Percentiles rank a stretch among this genome's conserved stretches.
phyloP scores from a whole-genome alignment of 2,113 vertebrate species.

The Archocentrus centrarchus region DNA sequence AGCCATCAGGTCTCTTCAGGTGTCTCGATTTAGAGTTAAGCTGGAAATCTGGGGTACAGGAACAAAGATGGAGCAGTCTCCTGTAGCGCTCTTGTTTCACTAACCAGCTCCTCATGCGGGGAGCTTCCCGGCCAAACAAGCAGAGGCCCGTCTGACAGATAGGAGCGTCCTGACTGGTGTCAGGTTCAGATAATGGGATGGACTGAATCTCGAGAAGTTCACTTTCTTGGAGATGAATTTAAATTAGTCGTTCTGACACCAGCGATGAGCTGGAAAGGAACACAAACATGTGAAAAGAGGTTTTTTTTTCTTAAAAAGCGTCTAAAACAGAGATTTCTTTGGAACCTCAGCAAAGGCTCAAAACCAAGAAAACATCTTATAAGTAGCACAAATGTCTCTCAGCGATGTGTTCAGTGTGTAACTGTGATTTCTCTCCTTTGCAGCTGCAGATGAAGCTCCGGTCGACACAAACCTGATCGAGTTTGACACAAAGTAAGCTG shows the following conservation, averaged over 20 bases:
- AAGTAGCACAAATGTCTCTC: no score
- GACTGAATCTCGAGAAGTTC: no score
- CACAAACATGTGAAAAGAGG: no score
- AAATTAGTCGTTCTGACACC: no score
- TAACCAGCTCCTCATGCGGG: neutral
- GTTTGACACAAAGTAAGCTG: conserved; percentile 95
- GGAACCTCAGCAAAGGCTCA: no score
- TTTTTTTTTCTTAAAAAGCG: no score
- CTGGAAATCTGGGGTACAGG: neutral
- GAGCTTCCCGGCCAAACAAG: neutral
- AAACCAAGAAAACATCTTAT: no score
- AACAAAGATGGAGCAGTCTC: neutral
- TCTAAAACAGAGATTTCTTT: no score
- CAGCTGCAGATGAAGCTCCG: conserved; percentile 90
- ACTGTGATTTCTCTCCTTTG: neutral
- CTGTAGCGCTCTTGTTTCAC: no score
- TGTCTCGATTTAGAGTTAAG: neutral
- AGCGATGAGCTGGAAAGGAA: no score
- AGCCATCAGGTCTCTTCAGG: neutral
- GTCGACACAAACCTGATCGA: conserved; percentile 96
- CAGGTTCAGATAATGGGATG: neutral
- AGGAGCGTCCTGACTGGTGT: neutral
- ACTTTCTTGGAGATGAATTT: neutral
- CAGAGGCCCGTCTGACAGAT: neutral
- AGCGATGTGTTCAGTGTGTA: neutral